Conservation (phyloP, 2,113 vertebrate genomes). For the Onychostoma macrolepis region DNA sequence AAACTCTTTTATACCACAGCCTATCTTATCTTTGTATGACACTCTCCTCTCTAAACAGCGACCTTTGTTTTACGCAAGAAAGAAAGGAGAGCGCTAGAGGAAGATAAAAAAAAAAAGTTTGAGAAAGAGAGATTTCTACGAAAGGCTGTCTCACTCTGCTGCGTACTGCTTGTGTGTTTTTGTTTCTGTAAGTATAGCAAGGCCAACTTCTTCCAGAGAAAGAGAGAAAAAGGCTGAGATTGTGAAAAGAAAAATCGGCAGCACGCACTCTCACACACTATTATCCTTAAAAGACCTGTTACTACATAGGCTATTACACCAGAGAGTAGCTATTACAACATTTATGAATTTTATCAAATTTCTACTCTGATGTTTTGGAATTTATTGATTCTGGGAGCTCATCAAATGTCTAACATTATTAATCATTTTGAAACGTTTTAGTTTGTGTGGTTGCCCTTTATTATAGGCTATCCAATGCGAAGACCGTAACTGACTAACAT, state of each 20-base stretch:
- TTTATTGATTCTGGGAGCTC: neutral
- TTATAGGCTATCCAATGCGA: neutral
- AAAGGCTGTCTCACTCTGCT: constrained; percentile 34
- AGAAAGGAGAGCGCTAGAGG: constrained; percentile 11
- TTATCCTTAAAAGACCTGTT: constrained; percentile 8
- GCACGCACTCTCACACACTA: neutral
- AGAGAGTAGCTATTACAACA: neutral
- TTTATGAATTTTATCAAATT: neutral
- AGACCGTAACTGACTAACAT: neutral
- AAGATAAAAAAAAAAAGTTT: constrained; percentile 39
- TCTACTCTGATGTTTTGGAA: neutral
- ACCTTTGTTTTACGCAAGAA: constrained; percentile 35
- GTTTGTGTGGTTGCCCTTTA: neutral
- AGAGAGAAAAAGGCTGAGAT: constrained; percentile 23
- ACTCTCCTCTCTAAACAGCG: constrained; percentile 20
- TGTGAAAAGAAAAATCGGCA: neutral
- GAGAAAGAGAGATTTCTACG: constrained; percentile 22
- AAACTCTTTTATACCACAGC: constrained; percentile 32
- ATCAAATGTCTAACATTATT: neutral
- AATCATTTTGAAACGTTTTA: neutral
- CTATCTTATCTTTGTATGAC: constrained; percentile 37
- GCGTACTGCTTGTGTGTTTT: constrained; percentile 32
- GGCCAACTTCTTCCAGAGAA: constrained; percentile 19
- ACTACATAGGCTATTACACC: neutral
- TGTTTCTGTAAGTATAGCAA: neutral